Evolutionary conservation across 2,888 invertebrate species (phyloP), one percentile per base, ranked within the genome.

Genomic region (Lithophane ornitopus): DNA sequence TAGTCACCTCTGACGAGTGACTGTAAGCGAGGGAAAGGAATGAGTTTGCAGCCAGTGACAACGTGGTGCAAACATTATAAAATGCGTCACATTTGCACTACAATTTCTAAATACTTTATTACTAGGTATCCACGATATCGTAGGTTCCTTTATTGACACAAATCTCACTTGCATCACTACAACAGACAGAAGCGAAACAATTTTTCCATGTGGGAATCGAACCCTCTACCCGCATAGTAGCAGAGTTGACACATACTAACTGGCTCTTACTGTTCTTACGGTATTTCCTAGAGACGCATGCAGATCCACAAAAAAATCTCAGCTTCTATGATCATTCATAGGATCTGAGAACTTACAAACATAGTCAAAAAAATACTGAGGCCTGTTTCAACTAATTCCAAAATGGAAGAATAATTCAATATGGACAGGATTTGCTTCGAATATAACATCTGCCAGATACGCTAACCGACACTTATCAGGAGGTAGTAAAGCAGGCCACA

Each of bases 1-100:
- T 69, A 75, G 83, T 83, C 82, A 82, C 14, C 12, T 41, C 63
- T 62, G 67, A 68, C 49, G n/a, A 70, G 44, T 70, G 39, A 67
- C 54, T 9, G 58, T 59, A 19, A 52, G 52, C 19, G 26, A 28
- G 16, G 6, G 46, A 73, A 70, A 62, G 34, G 73, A n/a, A 65
- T 66, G 70, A 34, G n/a, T 28, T 22, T 22, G 49, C 41, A 26
- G 41, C 28, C 41, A n/a, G 59, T 46, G 75, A 56, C 74, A 62
- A 54, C 7, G 4, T 52, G 44, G 52, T 34, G 44, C 26, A 28
- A 61, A 61, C 28, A 54, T 62, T 7, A 62, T 26, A 3, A 54
- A 46, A 73, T 39, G 62, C 54, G 34, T 56, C 74, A 62, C 19
- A 28, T 26, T 49, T 14, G n/a, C 6, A 14, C 11, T n/a, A 26